A percentile compares a stretch with the other conserved stretches of the same genome.
These are phyloP conservation scores for Elephas maximus DNA, from an alignment of 2,113 vertebrate genomes.

Conservation along the genomic window DNA sequence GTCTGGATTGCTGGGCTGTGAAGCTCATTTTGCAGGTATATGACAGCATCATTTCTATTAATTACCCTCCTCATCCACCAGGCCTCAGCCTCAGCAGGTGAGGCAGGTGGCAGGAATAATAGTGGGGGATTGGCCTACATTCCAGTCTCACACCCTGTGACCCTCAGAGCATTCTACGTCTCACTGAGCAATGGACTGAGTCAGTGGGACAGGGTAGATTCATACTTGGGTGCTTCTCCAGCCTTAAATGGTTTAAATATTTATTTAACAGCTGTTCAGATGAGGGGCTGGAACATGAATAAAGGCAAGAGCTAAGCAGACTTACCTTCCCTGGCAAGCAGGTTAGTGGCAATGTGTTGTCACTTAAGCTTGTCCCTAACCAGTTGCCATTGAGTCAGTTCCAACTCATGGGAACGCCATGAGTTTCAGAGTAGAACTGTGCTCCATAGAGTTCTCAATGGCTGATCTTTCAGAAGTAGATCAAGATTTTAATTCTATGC, in stretches of 20 bases:
- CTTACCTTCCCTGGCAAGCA: no score
- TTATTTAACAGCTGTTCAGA: background rate
- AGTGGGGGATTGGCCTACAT: background rate
- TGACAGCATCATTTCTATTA: no score
- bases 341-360: background rate
- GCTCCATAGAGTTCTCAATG: background rate
- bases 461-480: background rate
- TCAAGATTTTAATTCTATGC: background rate
- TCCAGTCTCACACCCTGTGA: no score
- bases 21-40: background rate
- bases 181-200: background rate
- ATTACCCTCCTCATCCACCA: no score
- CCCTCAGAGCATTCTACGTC: background rate
- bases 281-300: background rate
- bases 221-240: background rate
- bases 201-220: background rate
- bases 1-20: background rate
- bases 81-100: background rate
- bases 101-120: background rate
- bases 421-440: background rate
- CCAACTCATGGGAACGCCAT: background rate
- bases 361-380: background rate
- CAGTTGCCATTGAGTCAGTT: background rate
- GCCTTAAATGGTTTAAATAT: background rate
- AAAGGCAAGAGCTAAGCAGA: no score